Base-by-base conservation (phyloP, 2,888 invertebrate species). In the Argyresthia goedartella region DNA sequence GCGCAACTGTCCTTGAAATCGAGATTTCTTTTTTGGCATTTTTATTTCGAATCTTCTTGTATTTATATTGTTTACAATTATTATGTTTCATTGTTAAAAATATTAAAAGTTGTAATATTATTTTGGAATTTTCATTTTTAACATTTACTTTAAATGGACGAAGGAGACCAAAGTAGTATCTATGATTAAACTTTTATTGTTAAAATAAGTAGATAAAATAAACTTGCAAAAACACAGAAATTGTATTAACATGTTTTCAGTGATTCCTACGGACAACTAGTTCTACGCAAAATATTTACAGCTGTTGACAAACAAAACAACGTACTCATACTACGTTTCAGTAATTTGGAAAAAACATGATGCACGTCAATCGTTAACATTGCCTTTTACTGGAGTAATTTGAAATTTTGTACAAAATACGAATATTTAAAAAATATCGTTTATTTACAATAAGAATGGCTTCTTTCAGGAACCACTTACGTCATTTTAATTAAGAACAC, bases 191-290 rank as follows among this genome's bases (percentile, higher is more conserved):
- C 66, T 76, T 85, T 85, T 85, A 84, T 85, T 74, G 75, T 81
- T 81, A 86, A 85, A 85, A 84, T 84, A 84, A 84, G 82, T 85
- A 81, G 80, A 82, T 85, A 82, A 86, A 85, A 86, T 85, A 81
- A 84, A 81, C 77, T 81, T 77, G 80, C 74, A 76, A 78, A 76
- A 85, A 82, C 81, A 81, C 82, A 76, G 73, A 72, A 76, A 81
- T 76, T 74, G 69, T 77, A 80, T 81, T 75, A 80, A 81, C 77
- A 76, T 67, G 66, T 71, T 67, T 72, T 65, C 67, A 65, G 69
- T 78, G 79, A 81, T 81, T 75, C 16, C 44, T 46, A 51, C 10
- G 16, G 9, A 47, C 36, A 33, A 71, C 73, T 78, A 78, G 61
- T 57, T 64, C 74, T 84, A 81, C 68, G 84, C 82, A 66, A 72